Conservation (phyloP, 2,797 vertebrate genomes). For the Falco concolor region DNA sequence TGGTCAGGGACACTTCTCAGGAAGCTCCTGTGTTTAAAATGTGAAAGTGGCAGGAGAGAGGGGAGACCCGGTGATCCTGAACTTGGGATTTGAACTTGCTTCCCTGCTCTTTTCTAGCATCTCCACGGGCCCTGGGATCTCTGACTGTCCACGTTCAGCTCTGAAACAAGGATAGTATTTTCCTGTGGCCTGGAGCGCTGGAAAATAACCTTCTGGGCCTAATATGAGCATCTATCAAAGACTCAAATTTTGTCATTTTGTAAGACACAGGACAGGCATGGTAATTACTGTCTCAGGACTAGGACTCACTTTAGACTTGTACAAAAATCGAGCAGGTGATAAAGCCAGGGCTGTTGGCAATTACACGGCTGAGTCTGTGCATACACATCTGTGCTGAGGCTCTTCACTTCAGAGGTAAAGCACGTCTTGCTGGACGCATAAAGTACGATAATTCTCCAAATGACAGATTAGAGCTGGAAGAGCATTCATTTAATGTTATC, state of each 20-base stretch:
- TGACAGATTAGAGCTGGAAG: background rate
- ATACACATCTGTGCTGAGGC: background rate
- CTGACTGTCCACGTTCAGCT: background rate
- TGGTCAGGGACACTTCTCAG: background rate
- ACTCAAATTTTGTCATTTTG: background rate
- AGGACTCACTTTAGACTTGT: background rate
- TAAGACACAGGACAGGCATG: background rate
- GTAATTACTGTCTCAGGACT: background rate
- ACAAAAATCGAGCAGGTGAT: background rate
- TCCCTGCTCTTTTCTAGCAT: background rate
- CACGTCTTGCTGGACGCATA: background rate
- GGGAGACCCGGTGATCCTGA: background rate
- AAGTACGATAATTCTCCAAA: background rate
- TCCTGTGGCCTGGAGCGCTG: background rate
- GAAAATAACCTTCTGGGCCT: background rate
- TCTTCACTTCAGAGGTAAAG: background rate
- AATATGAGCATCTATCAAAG: background rate
- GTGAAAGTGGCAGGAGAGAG: background rate
- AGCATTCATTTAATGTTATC: background rate
- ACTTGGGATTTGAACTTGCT: background rate
- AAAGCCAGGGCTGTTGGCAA: background rate
- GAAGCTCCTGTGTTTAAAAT: background rate
- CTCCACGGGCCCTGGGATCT: background rate
- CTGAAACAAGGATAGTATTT: background rate
- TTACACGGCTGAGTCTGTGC: background rate